Evolutionary conservation across 2,113 vertebrate genomes (phyloP).

Genomic region (Phycodurus eques): DNA sequence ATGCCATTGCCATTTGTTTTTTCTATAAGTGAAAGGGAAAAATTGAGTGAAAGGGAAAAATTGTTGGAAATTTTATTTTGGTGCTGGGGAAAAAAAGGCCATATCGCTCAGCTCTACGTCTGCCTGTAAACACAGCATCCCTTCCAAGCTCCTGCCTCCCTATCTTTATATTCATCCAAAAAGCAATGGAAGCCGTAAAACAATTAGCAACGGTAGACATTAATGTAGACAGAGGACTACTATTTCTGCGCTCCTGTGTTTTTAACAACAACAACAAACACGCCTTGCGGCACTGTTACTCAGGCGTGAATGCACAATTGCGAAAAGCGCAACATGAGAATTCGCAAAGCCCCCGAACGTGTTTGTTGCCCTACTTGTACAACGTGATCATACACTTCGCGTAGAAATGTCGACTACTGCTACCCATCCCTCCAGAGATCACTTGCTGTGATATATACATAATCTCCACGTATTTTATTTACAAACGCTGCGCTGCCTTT

Average conservation of each 20-base stretch:
- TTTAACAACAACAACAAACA: neutral
- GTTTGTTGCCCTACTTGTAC: neutral
- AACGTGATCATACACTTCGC: neutral
- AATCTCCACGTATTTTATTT: neutral
- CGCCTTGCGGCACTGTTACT: neutral
- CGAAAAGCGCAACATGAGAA: neutral
- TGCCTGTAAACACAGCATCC: too few species aligned
- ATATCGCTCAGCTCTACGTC: too few species aligned
- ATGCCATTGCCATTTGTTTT: too few species aligned
- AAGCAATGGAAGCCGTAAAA: neutral
- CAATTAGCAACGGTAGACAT: constrained; percentile 28
- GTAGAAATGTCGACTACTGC: neutral
- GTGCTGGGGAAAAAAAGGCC: too few species aligned
- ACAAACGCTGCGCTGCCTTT: constrained; percentile 54
- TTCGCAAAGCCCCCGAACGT: neutral
- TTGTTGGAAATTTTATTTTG: too few species aligned
- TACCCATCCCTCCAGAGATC: neutral
- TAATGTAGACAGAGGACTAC: constrained; percentile 47
- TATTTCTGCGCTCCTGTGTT: neutral
- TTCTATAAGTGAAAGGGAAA: too few species aligned
- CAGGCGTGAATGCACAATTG: neutral
- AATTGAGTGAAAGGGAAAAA: too few species aligned
- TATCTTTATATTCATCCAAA: neutral
- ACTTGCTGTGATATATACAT: neutral
- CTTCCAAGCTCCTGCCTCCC: neutral